Conservation (phyloP, 2,797 vertebrate species). For the Buceros bicornis region DNA sequence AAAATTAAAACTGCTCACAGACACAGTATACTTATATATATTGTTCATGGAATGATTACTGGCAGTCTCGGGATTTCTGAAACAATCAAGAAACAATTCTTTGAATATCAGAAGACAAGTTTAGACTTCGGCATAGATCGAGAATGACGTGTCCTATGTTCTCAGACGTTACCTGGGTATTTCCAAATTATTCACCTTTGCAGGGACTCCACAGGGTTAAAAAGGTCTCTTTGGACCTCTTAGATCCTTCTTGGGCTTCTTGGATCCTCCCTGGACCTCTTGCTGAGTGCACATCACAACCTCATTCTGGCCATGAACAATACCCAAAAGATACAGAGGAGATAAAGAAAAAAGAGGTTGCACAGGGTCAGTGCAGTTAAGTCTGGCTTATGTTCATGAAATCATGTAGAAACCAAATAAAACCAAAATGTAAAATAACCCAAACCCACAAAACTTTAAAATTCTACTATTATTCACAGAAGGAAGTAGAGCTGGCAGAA, state of each 20-base stretch:
- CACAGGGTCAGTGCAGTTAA: neutral
- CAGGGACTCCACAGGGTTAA: neutral
- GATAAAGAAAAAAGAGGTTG: neutral
- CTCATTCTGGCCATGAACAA: neutral
- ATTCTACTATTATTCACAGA: neutral
- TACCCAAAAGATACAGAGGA: neutral
- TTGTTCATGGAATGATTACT: slow-evolving; percentile 21
- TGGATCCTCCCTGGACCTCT: neutral
- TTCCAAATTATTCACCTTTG: neutral
- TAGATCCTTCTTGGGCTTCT: neutral
- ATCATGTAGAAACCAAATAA: neutral
- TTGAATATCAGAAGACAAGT: neutral
- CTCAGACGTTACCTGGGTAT: neutral
- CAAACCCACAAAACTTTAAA: neutral
- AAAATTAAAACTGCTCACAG: slow-evolving; percentile 44
- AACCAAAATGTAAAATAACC: neutral
- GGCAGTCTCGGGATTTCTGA: slow-evolving; percentile 1
- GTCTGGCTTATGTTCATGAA: neutral
- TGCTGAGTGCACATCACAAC: neutral
- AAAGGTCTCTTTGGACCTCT: neutral
- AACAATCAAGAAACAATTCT: neutral
- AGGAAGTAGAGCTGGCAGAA: neutral
- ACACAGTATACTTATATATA: slow-evolving; percentile 26
- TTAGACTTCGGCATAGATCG: neutral
- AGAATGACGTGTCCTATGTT: neutral